Conservation (phyloP, 1,140 invertebrate genomes). For the Branchinecta lindahli region DNA sequence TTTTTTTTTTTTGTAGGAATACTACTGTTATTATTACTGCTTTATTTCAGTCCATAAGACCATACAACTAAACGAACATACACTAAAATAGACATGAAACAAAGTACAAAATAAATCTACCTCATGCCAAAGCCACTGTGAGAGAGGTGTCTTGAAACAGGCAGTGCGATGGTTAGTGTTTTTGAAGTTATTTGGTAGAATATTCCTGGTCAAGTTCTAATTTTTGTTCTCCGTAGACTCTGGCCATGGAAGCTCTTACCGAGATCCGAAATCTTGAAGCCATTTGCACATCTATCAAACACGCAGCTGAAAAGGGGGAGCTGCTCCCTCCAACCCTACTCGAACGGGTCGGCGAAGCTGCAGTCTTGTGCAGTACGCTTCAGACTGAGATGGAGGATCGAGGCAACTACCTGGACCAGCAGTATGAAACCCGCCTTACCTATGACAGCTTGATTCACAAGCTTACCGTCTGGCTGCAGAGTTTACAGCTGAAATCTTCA, state of each 20-base stretch:
- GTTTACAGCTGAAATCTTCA: conserved; percentile 58
- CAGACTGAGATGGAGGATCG: conserved; percentile 62
- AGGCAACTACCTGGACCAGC: conserved; percentile 54
- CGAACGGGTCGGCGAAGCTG: conserved; percentile 66
- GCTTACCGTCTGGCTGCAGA: conserved; percentile 63
- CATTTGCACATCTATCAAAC: conserved; percentile 44
- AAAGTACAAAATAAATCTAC: no score
- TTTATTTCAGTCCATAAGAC: no score
- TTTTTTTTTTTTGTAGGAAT: no score
- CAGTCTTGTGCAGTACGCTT: conserved; percentile 53
- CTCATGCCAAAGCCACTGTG: no score
- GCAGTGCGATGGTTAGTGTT: no score
- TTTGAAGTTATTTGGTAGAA: no score
- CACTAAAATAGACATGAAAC: no score
- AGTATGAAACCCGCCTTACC: conserved; percentile 50
- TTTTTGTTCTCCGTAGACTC: conserved; percentile 28
- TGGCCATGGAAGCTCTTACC: conserved; percentile 52
- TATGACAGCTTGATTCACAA: conserved; percentile 34
- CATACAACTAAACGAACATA: no score
- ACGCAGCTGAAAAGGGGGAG: conserved; percentile 50
- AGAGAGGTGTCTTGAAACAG: no score
- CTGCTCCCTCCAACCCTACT: conserved; percentile 56
- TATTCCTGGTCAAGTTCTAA: no score
- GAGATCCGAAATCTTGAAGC: conserved; percentile 43
- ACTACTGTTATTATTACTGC: no score